A percentile compares a stretch with the other conserved stretches of the same genome.
Evolutionary conservation across 2,888 invertebrate species (phyloP).

Genomic region (Teleogryllus oceanicus): DNA sequence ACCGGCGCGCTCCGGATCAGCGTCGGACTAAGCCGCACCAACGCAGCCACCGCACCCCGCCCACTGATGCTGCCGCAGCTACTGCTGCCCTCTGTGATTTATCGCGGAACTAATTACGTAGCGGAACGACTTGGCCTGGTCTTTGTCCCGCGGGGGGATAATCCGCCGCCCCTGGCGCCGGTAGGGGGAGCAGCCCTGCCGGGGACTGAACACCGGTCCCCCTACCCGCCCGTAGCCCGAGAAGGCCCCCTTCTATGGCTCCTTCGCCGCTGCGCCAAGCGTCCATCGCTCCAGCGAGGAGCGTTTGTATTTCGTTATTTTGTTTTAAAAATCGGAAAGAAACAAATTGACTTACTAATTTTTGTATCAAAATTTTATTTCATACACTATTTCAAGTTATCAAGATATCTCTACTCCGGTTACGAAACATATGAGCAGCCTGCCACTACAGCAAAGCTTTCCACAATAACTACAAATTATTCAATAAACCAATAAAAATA

Average conservation of each 20-base stretch:
- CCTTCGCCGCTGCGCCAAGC: not conserved
- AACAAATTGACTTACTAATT: no score
- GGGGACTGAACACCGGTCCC: not conserved
- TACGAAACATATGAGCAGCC: no score
- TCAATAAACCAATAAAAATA: no score
- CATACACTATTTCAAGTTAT: no score
- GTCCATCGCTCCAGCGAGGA: no score
- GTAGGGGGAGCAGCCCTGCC: not conserved
- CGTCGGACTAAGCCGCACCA: not conserved
- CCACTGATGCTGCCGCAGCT: not conserved
- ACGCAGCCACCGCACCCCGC: not conserved
- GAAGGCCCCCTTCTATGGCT: not conserved
- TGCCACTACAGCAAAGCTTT: no score
- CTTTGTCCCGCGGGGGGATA: not conserved
- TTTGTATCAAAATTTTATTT: no score
- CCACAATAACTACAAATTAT: no score
- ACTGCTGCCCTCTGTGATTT: conserved; percentile 6
- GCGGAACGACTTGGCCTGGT: conserved; percentile 6
- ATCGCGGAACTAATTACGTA: conserved; percentile 2
- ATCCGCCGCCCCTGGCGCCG: not conserved
- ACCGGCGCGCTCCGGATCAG: not conserved
- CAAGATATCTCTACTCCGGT: no score
- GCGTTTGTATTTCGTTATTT: no score
- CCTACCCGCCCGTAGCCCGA: not conserved
- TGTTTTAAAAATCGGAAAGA: no score